phyloP scores from a whole-genome alignment of 2,888 invertebrate species.

The Dendrolimus houi region DNA sequence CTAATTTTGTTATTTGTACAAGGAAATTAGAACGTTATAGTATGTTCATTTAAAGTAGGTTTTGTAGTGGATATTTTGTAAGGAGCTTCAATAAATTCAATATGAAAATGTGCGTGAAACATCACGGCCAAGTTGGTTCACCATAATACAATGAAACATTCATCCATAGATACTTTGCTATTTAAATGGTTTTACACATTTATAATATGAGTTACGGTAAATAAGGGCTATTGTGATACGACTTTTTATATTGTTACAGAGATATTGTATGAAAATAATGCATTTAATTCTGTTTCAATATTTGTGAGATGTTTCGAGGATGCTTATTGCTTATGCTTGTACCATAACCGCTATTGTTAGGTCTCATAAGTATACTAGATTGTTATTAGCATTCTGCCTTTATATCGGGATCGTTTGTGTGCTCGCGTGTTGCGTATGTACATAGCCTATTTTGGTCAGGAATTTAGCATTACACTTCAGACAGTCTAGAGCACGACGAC shows the following conservation, averaged over 20 bases:
- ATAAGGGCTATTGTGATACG: conserved; percentile 53
- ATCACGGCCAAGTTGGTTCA: conserved; percentile 73
- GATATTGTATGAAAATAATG: conserved; percentile 71
- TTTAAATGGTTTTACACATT: conserved; percentile 77
- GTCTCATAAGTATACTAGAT: too few species aligned
- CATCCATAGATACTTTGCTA: conserved; percentile 68
- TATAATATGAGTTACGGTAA: conserved; percentile 72
- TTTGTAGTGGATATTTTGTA: neutral
- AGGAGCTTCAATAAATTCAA: conserved; percentile 23
- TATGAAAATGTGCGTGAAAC: conserved; percentile 68
- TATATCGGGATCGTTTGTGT: too few species aligned
- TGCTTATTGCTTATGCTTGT: conserved; percentile 23
- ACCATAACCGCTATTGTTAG: too few species aligned
- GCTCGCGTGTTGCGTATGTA: too few species aligned
- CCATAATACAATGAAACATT: conserved; percentile 69
- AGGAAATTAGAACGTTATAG: too few species aligned
- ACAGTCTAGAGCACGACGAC: too few species aligned
- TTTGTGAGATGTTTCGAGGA: conserved; percentile 48
- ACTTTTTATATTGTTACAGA: conserved; percentile 59
- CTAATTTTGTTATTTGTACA: too few species aligned
- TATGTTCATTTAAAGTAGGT: too few species aligned
- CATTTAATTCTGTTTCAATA: conserved; percentile 68
- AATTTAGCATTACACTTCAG: too few species aligned
- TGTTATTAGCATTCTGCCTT: too few species aligned
- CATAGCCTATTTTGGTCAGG: too few species aligned